A percentile compares a stretch with the other conserved stretches of the same genome.
Evolutionary conservation across 2,888 invertebrate species (phyloP).

Genomic region (Orchesellides sinensis): DNA sequence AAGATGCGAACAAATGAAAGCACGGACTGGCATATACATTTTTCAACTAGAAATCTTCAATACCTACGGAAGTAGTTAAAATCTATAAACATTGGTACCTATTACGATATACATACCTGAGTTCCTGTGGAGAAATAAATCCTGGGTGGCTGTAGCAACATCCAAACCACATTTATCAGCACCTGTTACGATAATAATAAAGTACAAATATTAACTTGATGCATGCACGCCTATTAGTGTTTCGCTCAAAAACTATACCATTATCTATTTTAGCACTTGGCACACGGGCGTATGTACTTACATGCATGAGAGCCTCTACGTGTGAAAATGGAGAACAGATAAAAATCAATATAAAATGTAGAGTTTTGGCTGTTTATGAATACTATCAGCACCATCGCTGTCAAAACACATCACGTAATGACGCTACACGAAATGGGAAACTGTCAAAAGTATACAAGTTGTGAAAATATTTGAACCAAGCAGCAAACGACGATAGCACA

Average conservation of each 20-base stretch:
- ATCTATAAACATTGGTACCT: not conserved
- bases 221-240: not conserved
- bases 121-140: slow-evolving; percentile 97
- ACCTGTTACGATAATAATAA: slow-evolving; percentile 80
- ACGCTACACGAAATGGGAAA: slow-evolving; percentile 20
- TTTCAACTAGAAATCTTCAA: too few species aligned
- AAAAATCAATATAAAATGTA: slow-evolving; percentile 40
- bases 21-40: too few species aligned
- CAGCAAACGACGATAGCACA: not conserved
- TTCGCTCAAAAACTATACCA: not conserved
- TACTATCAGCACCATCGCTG: slow-evolving; percentile 39
- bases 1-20: too few species aligned
- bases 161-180: slow-evolving; percentile 93
- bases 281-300: too few species aligned
- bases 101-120: slow-evolving; percentile 75
- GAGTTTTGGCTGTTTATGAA: slow-evolving; percentile 5
- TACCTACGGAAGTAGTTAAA: too few species aligned
- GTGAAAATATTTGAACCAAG: slow-evolving; percentile 29
- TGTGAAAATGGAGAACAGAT: slow-evolving; percentile 71
- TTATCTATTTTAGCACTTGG: too few species aligned
- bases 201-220: slow-evolving; percentile 1
- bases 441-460: slow-evolving; percentile 31
- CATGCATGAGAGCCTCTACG: too few species aligned
- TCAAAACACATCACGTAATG: slow-evolving; percentile 34
- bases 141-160: slow-evolving; percentile 91